Base-by-base conservation (phyloP, 2,888 invertebrate genomes). In the Agriopis marginaria region DNA sequence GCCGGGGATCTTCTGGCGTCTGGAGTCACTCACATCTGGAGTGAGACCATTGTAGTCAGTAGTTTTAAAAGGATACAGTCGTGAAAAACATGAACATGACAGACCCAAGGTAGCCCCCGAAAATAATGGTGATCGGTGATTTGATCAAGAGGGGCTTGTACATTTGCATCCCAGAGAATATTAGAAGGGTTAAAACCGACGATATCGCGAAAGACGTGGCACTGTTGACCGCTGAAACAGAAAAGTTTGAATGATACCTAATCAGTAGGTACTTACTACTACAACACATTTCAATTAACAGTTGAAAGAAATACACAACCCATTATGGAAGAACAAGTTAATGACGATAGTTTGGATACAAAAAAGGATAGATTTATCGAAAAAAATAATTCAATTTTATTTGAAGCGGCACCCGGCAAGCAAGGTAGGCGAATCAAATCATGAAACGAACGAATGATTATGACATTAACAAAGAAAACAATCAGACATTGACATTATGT, bases 101-200 rank as follows among this genome's bases (percentile, higher is more conserved):
- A 0, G 98, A 98, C 66, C 98, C 98, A 50, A 98, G 91, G 82
- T 97, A 98, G 75, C 99, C 99, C 76, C 98, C 98, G 70, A 98
- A 93, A 82, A 99, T 96, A 12, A 98, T 98, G 79, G 97, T 96
- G 47, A 97, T 89, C 82, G 98, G 98, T 3, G 97, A 96, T 40
- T 97, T 96, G 60, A 96, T 95, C 66, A 99, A 92, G 95, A 97
- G 96, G 14, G 96, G 96, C 83, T 96, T 97, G 86, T 98, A 98
- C 95, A 98, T 97, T 92, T 99, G 98, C 97, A 99, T 97, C 64
- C 97, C 97, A 79, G 98, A 98, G 92, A 99, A 98, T 80, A 98
- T 94, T 9, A 98, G 94, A 45, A 98, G 95, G 9, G 97, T 96
- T 79, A 98, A 89, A 77, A 98, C 97, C 49, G 97, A 95, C 0